phyloP scores from a whole-genome alignment of 2,113 vertebrate species.

The Macrotis lagotis region DNA sequence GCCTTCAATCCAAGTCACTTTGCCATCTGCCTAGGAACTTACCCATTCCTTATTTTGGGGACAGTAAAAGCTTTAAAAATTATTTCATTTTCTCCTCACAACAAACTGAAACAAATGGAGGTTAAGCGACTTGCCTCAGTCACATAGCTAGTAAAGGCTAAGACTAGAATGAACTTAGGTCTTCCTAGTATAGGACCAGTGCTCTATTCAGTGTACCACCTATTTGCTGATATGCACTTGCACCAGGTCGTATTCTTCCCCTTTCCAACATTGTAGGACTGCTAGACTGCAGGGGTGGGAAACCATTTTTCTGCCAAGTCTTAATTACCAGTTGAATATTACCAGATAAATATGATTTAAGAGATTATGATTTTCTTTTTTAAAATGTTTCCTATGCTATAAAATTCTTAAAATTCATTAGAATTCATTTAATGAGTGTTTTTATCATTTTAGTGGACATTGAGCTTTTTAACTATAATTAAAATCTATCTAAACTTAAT shows the following conservation, averaged over 20 bases:
- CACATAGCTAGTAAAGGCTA: neutral
- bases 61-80: neutral
- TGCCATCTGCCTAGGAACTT: neutral
- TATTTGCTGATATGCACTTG: neutral
- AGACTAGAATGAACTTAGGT: neutral
- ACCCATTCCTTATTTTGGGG: neutral
- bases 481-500: neutral
- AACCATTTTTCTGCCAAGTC: too few species aligned
- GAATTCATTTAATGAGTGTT: neutral
- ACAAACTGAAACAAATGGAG: neutral
- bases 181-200: neutral
- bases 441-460: neutral
- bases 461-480: neutral
- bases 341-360: neutral
- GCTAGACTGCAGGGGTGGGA: too few species aligned
- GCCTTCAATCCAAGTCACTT: neutral
- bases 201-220: too few species aligned
- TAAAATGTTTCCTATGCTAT: neutral
- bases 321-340: neutral
- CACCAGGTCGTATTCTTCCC: neutral
- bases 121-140: neutral
- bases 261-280: neutral
- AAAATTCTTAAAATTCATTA: neutral
- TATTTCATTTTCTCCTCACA: neutral
- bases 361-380: neutral